These are phyloP conservation scores for Eupelmus urozonus DNA, from an alignment of 2,888 invertebrate genomes.

Conservation along the genomic window DNA sequence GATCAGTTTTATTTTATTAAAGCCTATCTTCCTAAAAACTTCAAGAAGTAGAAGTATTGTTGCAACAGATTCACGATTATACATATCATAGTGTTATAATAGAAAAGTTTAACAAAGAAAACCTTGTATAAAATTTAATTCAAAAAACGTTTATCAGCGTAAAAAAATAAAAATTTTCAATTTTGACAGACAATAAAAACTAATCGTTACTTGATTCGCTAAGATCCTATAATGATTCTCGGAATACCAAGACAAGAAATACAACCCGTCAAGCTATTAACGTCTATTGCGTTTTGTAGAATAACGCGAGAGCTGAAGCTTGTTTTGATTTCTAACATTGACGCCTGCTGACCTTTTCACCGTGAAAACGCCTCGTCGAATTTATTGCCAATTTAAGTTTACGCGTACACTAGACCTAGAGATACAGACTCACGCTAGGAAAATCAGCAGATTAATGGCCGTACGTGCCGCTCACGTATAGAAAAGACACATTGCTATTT, in stretches of 20 bases:
- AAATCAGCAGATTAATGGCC: conserved; percentile 16
- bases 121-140: too few species aligned
- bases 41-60: too few species aligned
- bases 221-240: conserved; percentile 8
- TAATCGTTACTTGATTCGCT: background rate
- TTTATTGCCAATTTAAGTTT: conserved; percentile 52
- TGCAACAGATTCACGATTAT: too few species aligned
- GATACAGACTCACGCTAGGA: background rate
- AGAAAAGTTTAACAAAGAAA: too few species aligned
- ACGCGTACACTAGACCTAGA: conserved; percentile 12
- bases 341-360: conserved; percentile 21
- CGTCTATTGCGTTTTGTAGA: conserved; percentile 8
- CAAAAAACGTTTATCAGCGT: background rate
- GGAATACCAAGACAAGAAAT: background rate
- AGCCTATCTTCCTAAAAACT: background rate
- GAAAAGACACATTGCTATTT: too few species aligned
- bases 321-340: conserved; percentile 48
- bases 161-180: background rate
- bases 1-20: background rate
- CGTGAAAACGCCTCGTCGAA: conserved; percentile 37
- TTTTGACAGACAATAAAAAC: conserved; percentile 18
- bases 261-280: conserved; percentile 6
- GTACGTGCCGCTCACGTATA: background rate
- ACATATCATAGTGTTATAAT: too few species aligned
- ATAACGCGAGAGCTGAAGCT: background rate